Conservation (phyloP, 2,113 vertebrate species). For the Pygoscelis adeliae region DNA sequence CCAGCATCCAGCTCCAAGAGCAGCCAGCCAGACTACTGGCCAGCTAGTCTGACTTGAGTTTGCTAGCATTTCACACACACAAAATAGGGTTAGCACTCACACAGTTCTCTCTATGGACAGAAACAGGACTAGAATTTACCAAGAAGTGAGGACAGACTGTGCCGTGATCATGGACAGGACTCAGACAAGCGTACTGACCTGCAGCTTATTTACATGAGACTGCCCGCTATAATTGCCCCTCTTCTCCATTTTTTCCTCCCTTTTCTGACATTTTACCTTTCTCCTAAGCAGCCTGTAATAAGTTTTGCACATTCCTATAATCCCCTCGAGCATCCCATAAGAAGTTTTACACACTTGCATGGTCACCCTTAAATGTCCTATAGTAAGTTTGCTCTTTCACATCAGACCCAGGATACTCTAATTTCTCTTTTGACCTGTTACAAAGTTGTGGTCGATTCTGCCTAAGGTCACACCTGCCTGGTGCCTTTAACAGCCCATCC, state of each 20-base stretch:
- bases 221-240: neutral
- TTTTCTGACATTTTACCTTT: neutral
- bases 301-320: neutral
- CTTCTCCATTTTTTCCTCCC: neutral
- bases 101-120: neutral
- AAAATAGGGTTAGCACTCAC: neutral
- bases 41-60: neutral
- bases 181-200: neutral
- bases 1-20: neutral
- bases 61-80: neutral
- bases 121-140: neutral
- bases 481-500: neutral
- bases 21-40: neutral
- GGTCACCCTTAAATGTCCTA: neutral
- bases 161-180: fast-evolving
- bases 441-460: neutral
- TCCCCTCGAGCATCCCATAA: neutral
- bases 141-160: neutral
- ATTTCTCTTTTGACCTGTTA: neutral
- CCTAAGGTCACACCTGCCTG: neutral
- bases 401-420: neutral
- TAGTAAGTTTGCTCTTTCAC: neutral
- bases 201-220: neutral
- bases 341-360: fast-evolving
- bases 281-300: neutral